phyloP scores from a whole-genome alignment of 1,140 invertebrate genomes.

The Magallana gigas region DNA sequence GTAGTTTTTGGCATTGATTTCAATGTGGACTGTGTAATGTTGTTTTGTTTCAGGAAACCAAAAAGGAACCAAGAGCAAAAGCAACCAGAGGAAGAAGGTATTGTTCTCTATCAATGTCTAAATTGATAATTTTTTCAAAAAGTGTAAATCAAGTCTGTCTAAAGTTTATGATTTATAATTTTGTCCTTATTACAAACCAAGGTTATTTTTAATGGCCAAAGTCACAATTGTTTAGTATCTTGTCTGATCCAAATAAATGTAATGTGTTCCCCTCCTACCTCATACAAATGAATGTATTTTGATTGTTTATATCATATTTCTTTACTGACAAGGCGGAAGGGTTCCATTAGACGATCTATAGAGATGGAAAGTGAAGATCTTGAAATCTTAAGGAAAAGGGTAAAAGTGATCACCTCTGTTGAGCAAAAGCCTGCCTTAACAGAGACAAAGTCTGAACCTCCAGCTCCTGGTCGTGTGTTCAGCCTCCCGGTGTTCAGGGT shows the following conservation, averaged over 20 bases:
- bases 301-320: no score
- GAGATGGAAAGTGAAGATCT: background rate
- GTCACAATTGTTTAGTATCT: no score
- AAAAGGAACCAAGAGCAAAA: slow-evolving; percentile 10
- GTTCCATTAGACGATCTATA: background rate
- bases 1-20: no score
- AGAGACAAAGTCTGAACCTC: background rate
- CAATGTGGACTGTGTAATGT: no score
- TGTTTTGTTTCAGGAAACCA: background rate
- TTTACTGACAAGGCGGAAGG: background rate
- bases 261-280: no score
- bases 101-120: background rate
- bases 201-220: no score
- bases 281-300: no score
- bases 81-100: slow-evolving; percentile 3
- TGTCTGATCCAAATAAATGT: no score
- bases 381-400: background rate
- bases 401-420: background rate
- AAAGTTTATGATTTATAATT: no score
- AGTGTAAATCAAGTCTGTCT: no score
- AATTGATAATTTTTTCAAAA: no score
- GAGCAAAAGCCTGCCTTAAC: background rate
- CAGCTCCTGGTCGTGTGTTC: background rate
- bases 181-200: no score
- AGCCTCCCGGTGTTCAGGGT: slow-evolving; percentile 9